phyloP scores from a whole-genome alignment of 2,113 vertebrate species.

The Phoxinus phoxinus region DNA sequence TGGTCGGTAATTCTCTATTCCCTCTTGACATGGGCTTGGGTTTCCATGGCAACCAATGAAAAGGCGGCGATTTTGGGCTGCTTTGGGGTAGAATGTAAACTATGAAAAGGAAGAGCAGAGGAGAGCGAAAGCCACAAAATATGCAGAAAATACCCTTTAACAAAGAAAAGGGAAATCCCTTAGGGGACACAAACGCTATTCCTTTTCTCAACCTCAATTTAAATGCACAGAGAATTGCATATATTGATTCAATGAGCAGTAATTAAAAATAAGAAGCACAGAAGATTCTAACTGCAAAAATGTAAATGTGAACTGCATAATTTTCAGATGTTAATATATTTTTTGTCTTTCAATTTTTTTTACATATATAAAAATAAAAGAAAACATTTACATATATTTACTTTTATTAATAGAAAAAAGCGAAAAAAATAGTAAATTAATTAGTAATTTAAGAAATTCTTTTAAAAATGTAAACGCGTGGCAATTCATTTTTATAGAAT shows the following conservation, averaged over 20 bases:
- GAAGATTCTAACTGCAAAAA: neutral
- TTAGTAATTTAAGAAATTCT: neutral
- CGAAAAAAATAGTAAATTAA: neutral
- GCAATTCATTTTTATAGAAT: neutral
- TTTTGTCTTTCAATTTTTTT: neutral
- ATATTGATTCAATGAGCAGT: neutral
- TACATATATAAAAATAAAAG: neutral
- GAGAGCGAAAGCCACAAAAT: neutral
- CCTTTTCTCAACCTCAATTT: neutral
- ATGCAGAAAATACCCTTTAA: conserved; percentile 11
- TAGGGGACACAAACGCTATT: neutral
- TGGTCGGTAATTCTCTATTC: neutral
- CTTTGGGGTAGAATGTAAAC: conserved; percentile 29
- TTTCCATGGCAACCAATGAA: conserved; percentile 31
- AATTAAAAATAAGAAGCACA: neutral
- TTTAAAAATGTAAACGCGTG: neutral
- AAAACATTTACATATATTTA: neutral
- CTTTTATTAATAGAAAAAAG: neutral
- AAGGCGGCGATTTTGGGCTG: neutral
- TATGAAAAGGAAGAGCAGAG: neutral
- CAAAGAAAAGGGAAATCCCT: neutral
- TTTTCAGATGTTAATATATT: neutral
- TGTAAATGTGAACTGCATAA: neutral
- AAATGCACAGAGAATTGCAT: too few species aligned
- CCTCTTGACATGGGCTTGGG: neutral